Evolutionary conservation across 1,140 invertebrate genomes (phyloP), one percentile per base, ranked within the genome.

Genomic region (Aricia agestis): DNA sequence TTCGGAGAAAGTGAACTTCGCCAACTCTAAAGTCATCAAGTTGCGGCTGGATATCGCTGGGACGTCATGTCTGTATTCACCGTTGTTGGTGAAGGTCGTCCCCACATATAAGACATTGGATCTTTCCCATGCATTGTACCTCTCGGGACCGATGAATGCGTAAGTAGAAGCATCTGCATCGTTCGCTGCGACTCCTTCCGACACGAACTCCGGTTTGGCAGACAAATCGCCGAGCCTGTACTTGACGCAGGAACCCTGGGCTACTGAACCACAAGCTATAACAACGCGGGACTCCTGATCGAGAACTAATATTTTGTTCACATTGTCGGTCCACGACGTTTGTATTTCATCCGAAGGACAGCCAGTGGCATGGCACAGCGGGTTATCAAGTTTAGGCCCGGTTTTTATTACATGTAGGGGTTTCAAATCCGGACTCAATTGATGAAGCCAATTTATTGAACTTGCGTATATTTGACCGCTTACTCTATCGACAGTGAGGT

Each of bases 141-240:
- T 94, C 75, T 98, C 96, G 0, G 98, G 98, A 0, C 98, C 98
- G 67, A 99, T 97, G 84, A 98, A 99, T 1, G 98, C 98, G 79
- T 96, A 98, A 0, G 98, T 98, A 0, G 98, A 98, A 0, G 98
- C 97, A 72, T 94, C 93, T 72, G 97, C 96, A 87, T 98, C 98
- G 83, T 98, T 99, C 1, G 97, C 97, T 0, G 97, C 97, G 11
- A 99, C 95, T 71, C 96, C 95, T 42, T 94, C 93, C 0, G 96
- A 94, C 68, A 97, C 93, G 78, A 97, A 96, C 69, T 96, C 93
- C 1, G 96, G 94, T 45, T 93, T 92, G 9, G 94, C 90, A 59
- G 95, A 96, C 78, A 99, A 96, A 88, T 98, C 96, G 59, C 93
- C 93, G 76, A 98, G 92, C 81, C 95, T 95, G 88, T 97, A 98